These are phyloP conservation scores for Zaprionus vittiger DNA, from an alignment of 1,140 invertebrate genomes.

Conservation along the genomic window DNA sequence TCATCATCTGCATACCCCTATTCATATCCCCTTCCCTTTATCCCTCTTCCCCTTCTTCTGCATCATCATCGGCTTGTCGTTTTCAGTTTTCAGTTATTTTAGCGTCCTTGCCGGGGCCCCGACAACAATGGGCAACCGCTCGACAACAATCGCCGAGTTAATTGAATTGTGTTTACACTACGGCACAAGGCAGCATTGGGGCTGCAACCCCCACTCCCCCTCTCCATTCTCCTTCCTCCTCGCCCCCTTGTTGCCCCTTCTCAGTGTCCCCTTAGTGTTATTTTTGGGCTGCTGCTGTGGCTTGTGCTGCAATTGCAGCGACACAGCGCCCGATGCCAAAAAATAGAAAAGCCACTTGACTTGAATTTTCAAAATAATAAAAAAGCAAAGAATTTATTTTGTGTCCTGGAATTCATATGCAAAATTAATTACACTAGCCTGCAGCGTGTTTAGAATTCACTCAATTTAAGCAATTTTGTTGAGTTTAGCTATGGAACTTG, in stretches of 20 bases:
- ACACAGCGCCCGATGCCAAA: not conserved
- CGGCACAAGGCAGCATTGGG: conserved; percentile 39
- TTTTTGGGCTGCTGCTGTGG: conserved; percentile 45
- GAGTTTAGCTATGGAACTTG: no score
- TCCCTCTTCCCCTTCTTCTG: not conserved
- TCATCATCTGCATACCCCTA: not conserved
- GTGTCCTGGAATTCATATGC: conserved; percentile 9
- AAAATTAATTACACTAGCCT: conserved; percentile 39
- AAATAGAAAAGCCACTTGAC: conserved; percentile 24
- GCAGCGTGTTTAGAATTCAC: not conserved
- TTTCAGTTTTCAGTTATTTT: conserved; percentile 73
- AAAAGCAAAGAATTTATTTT: not conserved
- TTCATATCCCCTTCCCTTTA: not conserved
- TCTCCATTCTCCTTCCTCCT: not conserved
- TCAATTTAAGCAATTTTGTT: not conserved
- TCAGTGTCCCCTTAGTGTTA: conserved; percentile 1
- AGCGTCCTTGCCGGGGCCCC: conserved; percentile 54
- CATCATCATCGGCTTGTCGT: conserved; percentile 68
- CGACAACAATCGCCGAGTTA: conserved; percentile 72
- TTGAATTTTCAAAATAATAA: conserved; percentile 31
- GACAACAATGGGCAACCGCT: conserved; percentile 67
- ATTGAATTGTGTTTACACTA: conserved; percentile 82
- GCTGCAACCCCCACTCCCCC: not conserved
- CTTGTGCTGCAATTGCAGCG: conserved; percentile 25
- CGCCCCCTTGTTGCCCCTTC: not conserved